Conservation (phyloP, 2,113 vertebrate genomes). For the Atrichornis clamosus region DNA sequence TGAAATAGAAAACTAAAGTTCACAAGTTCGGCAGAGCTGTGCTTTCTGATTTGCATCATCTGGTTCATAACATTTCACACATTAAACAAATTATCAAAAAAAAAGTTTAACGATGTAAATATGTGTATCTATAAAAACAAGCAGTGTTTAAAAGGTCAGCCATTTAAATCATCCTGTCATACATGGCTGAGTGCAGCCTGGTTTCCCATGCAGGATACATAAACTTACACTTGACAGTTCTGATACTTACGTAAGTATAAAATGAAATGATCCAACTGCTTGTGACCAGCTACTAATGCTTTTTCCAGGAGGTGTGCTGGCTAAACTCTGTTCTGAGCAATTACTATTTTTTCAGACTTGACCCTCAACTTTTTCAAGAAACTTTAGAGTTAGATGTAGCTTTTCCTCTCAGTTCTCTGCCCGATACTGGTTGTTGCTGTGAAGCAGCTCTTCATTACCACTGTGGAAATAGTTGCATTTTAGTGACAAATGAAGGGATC, state of each 20-base stretch:
- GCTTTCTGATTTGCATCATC: slow-evolving; percentile 21
- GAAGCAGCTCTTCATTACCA: neutral
- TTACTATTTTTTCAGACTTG: neutral
- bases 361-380: neutral
- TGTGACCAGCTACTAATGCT: neutral
- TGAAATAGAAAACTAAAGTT: slow-evolving; percentile 27
- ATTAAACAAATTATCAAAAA: neutral
- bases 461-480: neutral
- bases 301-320: neutral
- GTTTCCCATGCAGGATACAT: neutral
- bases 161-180: slow-evolving; percentile 12
- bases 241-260: neutral
- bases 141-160: slow-evolving; percentile 32
- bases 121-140: neutral
- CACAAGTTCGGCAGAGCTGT: neutral
- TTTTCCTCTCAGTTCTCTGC: neutral
- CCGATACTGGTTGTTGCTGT: neutral
- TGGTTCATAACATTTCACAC: slow-evolving; percentile 13
- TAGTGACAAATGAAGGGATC: neutral
- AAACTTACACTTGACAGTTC: neutral
- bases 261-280: neutral
- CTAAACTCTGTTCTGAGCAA: neutral
- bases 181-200: neutral
- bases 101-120: neutral
- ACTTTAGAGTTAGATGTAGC: neutral